Evolutionary conservation across 1,140 invertebrate genomes (phyloP), one percentile per base, ranked within the genome.

Genomic region (Cepaea nemoralis): DNA sequence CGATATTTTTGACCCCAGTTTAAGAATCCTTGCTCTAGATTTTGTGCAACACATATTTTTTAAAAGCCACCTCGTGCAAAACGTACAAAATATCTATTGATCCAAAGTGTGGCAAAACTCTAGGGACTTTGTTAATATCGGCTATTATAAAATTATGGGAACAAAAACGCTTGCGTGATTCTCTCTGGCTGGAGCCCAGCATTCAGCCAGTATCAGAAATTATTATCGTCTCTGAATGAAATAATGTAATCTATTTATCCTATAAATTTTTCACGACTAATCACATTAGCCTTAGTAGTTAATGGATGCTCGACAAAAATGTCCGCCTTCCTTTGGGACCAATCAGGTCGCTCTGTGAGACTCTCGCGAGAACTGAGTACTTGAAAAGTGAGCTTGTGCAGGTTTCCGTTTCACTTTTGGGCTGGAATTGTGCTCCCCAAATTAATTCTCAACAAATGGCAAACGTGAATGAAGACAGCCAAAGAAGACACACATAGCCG

Each of bases 201-300:
- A 70, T 35, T 35, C 33, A 35, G 31, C 42, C 71, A 74, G 71
- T 48, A 74, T 33, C 39, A 31, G 8, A 48, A 40, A 40, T 40
- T 74, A 74, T 74, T 74, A 74, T 50, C 55, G 55, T 27, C 39
- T 31, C 31, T 39, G 14, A 78, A 78, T 78, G 59, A 78, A 78
- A 78, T 78, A 78, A 78, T 67, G 76, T 78, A 78, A 78, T 78
- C 76, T 78, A 78, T 78, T 78, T 78, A 78, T 78, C 76, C 63
- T 78, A 78, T 78, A 66, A 78, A 78, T 78, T n/a, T 78, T 78
- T 78, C 76, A 78, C 76, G 63, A 78, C 55, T 78, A 78, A 78
- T 78, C 76, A 78, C 76, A 78, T 78, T 78, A 78, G 76, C 55
- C 63, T 67, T 67, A 67, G 76, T 78, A 78, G 76, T 78, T 78